phyloP scores from a whole-genome alignment of 2,888 invertebrate genomes.

The Drosophila basisetae region DNA sequence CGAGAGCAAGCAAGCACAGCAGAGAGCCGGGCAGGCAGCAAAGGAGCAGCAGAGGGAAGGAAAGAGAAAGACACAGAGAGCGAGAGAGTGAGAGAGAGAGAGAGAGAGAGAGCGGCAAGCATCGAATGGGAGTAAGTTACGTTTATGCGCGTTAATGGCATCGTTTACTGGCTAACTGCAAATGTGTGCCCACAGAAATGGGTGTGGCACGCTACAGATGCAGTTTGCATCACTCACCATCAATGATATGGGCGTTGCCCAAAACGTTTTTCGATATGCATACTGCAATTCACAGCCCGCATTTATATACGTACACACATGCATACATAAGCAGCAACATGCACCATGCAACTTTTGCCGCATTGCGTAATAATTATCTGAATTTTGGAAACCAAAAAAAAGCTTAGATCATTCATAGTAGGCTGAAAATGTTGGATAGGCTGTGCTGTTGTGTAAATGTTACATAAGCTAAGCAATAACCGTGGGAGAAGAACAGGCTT shows the following conservation, averaged over 20 bases:
- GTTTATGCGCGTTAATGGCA: conserved; percentile 81
- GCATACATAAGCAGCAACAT: neutral
- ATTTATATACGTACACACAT: neutral
- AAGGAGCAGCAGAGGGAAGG: conserved; percentile 2
- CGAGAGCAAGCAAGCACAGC: conserved; percentile 9
- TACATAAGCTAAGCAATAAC: neutral
- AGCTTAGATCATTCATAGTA: neutral
- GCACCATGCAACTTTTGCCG: neutral
- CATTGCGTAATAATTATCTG: neutral
- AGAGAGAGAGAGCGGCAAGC: conserved; percentile 18
- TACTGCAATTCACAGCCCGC: conserved; percentile 1
- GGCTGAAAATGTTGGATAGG: neutral
- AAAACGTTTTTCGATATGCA: conserved; percentile 19
- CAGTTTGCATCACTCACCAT: conserved; percentile 39
- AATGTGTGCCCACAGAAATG: conserved; percentile 45
- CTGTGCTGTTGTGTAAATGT: neutral
- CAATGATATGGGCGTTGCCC: conserved; percentile 61
- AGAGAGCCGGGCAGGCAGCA: conserved; percentile 9
- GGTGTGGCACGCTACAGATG: conserved; percentile 60
- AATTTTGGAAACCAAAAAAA: neutral
- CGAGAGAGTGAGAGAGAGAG: conserved; percentile 14
- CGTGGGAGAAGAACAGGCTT: too few species aligned
- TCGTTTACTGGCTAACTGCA: conserved; percentile 81
- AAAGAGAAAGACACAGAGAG: conserved; percentile 10
- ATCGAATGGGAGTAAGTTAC: conserved; percentile 42